A percentile compares a stretch with the other conserved stretches of the same genome.
phyloP scores from a whole-genome alignment of 1,140 invertebrate genomes.

The Zaprionus africanus region DNA sequence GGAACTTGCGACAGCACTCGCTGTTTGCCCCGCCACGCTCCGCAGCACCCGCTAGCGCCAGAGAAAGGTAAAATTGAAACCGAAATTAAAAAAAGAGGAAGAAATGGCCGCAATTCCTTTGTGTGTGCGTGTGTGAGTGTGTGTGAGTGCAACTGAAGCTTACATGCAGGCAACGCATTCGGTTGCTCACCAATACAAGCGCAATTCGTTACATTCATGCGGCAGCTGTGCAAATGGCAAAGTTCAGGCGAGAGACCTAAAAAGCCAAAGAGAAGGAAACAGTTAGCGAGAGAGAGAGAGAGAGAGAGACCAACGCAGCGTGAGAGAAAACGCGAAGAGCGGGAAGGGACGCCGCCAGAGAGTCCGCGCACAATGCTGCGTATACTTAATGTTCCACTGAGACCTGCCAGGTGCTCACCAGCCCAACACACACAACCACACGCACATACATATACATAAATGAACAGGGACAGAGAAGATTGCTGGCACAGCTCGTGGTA shows the following conservation, averaged over 20 bases:
- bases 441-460: not conserved
- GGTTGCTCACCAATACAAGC: constrained; percentile 20
- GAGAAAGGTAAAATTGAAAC: constrained; percentile 50
- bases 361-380: constrained; percentile 46
- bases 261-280: constrained; percentile 15
- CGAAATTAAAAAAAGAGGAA: constrained; percentile 54
- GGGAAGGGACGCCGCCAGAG: constrained; percentile 22
- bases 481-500: constrained; percentile 18
- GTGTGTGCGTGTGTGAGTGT: constrained; percentile 17
- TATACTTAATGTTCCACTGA: constrained; percentile 45
- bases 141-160: constrained; percentile 31
- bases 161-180: constrained; percentile 19
- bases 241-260: constrained; percentile 48
- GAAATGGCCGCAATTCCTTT: constrained; percentile 34
- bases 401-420: constrained; percentile 48
- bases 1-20: constrained; percentile 6
- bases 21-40: not conserved
- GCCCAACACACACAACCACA: not conserved
- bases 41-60: not conserved
- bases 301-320: not conserved
- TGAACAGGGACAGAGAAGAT: not conserved
- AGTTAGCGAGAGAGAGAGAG: not conserved
- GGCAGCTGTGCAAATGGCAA: constrained; percentile 52
- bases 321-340: constrained; percentile 19
- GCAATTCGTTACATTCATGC: constrained; percentile 43